A percentile compares a stretch with the other conserved stretches of the same genome.
Evolutionary conservation across 2,888 invertebrate species (phyloP).

Genomic region (Epinotia demarniana): DNA sequence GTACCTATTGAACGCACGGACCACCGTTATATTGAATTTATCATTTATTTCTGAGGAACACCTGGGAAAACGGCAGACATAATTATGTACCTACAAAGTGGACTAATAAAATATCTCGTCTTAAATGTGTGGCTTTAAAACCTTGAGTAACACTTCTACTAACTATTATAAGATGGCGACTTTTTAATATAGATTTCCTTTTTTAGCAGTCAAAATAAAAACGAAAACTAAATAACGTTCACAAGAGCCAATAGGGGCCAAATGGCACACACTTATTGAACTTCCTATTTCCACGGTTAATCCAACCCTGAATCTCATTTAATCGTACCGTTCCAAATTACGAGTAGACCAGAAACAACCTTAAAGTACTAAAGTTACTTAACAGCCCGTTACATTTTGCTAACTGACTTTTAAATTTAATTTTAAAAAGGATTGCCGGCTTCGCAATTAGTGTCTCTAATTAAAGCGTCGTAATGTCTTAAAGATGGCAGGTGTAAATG

Average conservation of each 20-base stretch:
- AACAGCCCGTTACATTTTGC: constrained; percentile 7
- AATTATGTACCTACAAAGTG: too few species aligned
- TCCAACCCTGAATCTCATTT: not conserved
- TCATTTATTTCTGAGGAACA: too few species aligned
- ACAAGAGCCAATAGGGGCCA: not conserved
- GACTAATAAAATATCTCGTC: too few species aligned
- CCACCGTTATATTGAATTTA: too few species aligned
- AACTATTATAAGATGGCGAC: too few species aligned
- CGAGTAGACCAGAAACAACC: constrained; percentile 10
- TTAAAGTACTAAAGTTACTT: constrained; percentile 16
- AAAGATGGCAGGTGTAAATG: not conserved
- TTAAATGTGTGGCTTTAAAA: too few species aligned
- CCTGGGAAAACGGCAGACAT: too few species aligned
- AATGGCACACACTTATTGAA: not conserved
- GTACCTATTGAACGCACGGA: too few species aligned
- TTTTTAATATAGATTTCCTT: too few species aligned
- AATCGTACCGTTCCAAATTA: not conserved
- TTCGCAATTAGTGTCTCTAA: constrained; percentile 16
- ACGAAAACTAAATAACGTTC: too few species aligned
- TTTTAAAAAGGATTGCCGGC: constrained; percentile 16
- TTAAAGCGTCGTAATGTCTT: constrained; percentile 9
- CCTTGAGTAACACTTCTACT: too few species aligned
- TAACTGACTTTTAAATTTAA: constrained; percentile 9
- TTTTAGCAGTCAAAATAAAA: too few species aligned
- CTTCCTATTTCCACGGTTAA: not conserved